A percentile compares a stretch with the other conserved stretches of the same genome.
Evolutionary conservation across 1,140 invertebrate genomes (phyloP).

Genomic region (Frieseomelitta varia): DNA sequence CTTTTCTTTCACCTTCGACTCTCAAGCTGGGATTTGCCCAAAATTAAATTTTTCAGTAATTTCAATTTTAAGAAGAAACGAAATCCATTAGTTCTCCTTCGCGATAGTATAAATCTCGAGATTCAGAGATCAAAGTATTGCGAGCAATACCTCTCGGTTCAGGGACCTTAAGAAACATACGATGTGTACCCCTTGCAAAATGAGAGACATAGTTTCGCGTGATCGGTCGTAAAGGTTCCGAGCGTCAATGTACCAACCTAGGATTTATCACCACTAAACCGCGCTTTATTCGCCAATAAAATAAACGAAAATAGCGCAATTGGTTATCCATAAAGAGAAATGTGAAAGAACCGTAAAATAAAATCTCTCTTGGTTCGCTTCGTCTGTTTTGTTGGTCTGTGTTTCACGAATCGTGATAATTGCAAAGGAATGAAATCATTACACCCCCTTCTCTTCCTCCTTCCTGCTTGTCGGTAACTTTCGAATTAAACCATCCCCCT

Average conservation of each 20-base stretch:
- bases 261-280: constrained; percentile 8
- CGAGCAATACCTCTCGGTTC: too few relatives aligned
- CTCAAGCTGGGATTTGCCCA: too few relatives aligned
- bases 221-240: neutral
- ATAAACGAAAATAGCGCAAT: neutral
- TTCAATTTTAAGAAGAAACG: too few relatives aligned
- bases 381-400: neutral
- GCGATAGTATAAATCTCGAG: too few relatives aligned
- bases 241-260: neutral
- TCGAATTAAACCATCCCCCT: too few relatives aligned
- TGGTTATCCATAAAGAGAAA: neutral
- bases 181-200: neutral
- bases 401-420: neutral
- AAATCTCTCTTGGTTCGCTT: neutral
- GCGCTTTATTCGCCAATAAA: neutral
- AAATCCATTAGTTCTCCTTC: too few relatives aligned
- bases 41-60: too few relatives aligned
- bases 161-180: neutral
- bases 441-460: too few relatives aligned
- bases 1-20: too few relatives aligned
- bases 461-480: too few relatives aligned
- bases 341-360: neutral
- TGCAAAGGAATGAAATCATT: neutral
- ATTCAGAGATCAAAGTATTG: too few relatives aligned
- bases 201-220: neutral